phyloP scores from a whole-genome alignment of 2,797 vertebrate species.

The Semotilus atromaculatus region DNA sequence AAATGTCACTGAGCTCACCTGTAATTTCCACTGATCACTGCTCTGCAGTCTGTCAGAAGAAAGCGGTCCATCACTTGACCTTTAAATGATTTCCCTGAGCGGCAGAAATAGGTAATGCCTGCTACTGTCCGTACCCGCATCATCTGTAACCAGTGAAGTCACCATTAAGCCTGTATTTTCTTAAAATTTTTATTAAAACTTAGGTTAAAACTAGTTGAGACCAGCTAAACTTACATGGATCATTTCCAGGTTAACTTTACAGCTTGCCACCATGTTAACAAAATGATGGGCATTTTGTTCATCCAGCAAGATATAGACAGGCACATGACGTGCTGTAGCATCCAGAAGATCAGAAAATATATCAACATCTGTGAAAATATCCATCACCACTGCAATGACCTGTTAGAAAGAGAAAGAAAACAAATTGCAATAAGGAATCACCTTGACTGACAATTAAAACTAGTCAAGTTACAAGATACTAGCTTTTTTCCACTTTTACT shows the following conservation, averaged over 20 bases:
- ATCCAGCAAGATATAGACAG: conserved; percentile 94
- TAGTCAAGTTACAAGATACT: background rate
- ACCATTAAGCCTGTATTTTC: conserved; percentile 8
- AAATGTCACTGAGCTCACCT: conserved; percentile 79
- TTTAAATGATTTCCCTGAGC: conserved; percentile 94
- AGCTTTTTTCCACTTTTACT: background rate
- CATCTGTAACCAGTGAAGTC: conserved; percentile 80
- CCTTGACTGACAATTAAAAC: conserved; percentile 4
- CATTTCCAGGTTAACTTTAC: conserved; percentile 90
- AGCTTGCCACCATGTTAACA: conserved; percentile 88
- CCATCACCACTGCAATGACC: conserved; percentile 98
- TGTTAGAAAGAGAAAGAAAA: conserved; percentile 62
- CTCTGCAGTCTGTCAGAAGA: conserved; percentile 91
- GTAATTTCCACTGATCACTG: conserved; percentile 96
- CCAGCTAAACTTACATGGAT: conserved; percentile 84
- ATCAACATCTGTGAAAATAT: conserved; percentile 94
- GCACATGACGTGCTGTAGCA: conserved; percentile 86
- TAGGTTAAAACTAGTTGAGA: background rate
- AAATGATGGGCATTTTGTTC: conserved; percentile 91
- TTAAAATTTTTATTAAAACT: background rate
- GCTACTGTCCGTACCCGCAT: conserved; percentile 93
- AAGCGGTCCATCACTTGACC: conserved; percentile 97
- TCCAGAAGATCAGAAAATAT: conserved; percentile 91
- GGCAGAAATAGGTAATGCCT: conserved; percentile 92
- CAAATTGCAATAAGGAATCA: conserved; percentile 24